phyloP scores from a whole-genome alignment of 1,140 invertebrate genomes.

The Nylanderia fulva region DNA sequence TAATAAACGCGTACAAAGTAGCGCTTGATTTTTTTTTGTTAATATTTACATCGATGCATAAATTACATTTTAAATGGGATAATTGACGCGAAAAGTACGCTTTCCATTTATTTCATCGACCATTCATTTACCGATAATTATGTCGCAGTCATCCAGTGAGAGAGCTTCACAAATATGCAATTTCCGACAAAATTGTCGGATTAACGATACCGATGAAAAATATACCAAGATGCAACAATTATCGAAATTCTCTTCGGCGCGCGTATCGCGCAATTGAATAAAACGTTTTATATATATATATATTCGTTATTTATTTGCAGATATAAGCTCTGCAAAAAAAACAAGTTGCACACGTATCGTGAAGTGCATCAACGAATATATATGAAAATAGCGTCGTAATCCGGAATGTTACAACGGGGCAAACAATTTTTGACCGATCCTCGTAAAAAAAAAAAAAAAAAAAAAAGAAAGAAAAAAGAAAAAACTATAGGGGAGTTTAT shows the following conservation, averaged over 20 bases:
- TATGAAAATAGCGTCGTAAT: slow-evolving; percentile 12
- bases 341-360: background rate
- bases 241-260: background rate
- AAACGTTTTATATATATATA: background rate
- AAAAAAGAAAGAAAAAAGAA: no score
- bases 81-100: background rate
- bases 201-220: background rate
- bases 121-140: slow-evolving; percentile 9
- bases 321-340: background rate
- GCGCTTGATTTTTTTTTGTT: background rate
- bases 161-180: background rate
- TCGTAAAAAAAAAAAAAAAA: no score
- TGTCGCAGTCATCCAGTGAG: background rate
- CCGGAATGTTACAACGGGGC: no score
- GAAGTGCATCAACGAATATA: background rate
- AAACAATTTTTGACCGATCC: no score
- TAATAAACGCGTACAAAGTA: background rate
- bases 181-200: slow-evolving; percentile 6
- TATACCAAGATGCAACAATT: slow-evolving; percentile 8
- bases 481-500: no score
- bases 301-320: slow-evolving; percentile 4
- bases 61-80: slow-evolving; percentile 4
- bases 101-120: background rate
- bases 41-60: background rate
- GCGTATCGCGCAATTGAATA: background rate